Evolutionary conservation across 2,113 vertebrate species (phyloP).

Genomic region (Anguilla rostrata): DNA sequence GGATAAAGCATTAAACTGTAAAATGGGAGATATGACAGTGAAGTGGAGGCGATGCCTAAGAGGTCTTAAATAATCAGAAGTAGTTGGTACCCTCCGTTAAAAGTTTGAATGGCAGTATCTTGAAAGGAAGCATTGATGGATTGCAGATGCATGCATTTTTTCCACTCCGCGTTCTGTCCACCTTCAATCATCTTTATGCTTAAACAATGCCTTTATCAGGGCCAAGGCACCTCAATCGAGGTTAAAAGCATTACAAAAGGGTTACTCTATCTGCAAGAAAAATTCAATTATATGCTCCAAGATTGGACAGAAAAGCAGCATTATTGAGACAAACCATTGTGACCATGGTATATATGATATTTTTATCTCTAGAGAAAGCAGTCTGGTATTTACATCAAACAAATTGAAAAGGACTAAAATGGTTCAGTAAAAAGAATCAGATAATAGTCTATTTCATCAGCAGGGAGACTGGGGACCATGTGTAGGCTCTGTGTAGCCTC

Average conservation of each 20-base stretch:
- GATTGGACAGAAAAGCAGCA: constrained; percentile 72
- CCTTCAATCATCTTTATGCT: constrained; percentile 60
- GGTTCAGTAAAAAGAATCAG: constrained; percentile 40
- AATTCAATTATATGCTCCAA: constrained; percentile 84
- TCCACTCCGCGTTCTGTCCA: constrained; percentile 24
- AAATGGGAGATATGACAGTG: constrained; percentile 56
- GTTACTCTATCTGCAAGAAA: constrained; percentile 76
- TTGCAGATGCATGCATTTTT: constrained; percentile 40
- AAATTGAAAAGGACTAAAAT: constrained; percentile 63
- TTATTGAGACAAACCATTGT: constrained; percentile 77
- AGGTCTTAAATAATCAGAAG: constrained; percentile 57
- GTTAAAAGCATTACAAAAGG: constrained; percentile 83
- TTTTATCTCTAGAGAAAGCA: constrained; percentile 21
- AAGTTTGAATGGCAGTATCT: constrained; percentile 40
- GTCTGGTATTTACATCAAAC: constrained; percentile 51
- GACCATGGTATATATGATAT: constrained; percentile 54
- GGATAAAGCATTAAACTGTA: constrained; percentile 51
- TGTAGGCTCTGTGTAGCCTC: neutral
- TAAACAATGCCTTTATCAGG: constrained; percentile 71
- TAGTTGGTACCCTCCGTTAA: constrained; percentile 17
- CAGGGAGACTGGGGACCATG: constrained; percentile 16
- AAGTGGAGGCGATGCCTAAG: constrained; percentile 76
- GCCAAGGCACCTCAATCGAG: constrained; percentile 78
- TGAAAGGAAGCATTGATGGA: constrained; percentile 46
- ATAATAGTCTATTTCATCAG: constrained; percentile 47